Percentiles rank a stretch among this genome's conserved stretches.
Conservation (phyloP, 2,797 vertebrate species). For the Petrocephalus schoutedeni region DNA sequence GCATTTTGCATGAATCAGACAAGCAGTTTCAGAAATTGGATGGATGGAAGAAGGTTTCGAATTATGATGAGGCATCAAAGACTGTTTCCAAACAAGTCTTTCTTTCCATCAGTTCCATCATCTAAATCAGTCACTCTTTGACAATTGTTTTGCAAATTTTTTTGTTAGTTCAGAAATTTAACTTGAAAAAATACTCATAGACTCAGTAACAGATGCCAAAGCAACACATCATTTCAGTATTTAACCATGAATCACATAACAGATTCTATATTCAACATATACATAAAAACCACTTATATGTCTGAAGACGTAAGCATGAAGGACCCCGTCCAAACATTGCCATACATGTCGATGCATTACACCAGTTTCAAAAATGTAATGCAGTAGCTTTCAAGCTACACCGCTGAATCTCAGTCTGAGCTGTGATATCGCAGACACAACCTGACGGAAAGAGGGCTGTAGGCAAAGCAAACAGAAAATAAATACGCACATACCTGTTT, state of each 20-base stretch:
- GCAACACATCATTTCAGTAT: neutral
- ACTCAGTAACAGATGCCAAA: neutral
- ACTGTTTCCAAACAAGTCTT: neutral
- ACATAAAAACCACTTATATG: slow-evolving; percentile 55
- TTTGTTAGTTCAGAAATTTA: neutral
- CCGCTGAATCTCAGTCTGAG: slow-evolving; percentile 9
- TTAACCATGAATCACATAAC: neutral
- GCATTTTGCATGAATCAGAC: too few relatives aligned
- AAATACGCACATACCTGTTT: slow-evolving; percentile 63
- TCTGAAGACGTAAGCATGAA: slow-evolving; percentile 44
- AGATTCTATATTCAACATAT: neutral
- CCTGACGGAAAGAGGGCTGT: slow-evolving; percentile 31
- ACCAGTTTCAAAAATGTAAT: neutral
- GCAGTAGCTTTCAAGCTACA: slow-evolving; percentile 18
- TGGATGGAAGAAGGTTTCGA: slow-evolving; percentile 2
- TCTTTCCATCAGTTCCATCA: neutral
- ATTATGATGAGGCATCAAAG: slow-evolving; percentile 25
- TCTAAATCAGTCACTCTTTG: neutral
- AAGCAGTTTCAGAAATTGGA: too few relatives aligned
- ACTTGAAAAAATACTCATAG: neutral
- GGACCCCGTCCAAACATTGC: neutral
- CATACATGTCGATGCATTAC: neutral
- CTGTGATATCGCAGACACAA: slow-evolving; percentile 35
- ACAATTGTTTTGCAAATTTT: neutral
- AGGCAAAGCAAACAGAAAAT: slow-evolving; percentile 42